Evolutionary conservation across 2,888 invertebrate species (phyloP).

Genomic region (Drosophila merina): DNA sequence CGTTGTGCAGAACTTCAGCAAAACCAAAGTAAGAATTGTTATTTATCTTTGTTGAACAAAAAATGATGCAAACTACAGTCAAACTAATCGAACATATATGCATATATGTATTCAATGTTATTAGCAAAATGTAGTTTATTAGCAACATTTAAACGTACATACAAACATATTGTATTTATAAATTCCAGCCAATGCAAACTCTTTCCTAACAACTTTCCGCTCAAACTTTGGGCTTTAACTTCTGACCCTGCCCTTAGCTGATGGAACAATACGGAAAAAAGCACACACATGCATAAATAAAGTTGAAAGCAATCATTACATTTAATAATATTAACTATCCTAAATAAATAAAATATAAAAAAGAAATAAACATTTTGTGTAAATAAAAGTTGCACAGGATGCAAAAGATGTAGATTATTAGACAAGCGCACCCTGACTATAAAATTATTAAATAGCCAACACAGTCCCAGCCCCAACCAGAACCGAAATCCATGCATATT

Average conservation of each 20-base stretch:
- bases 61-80: constrained; percentile 22
- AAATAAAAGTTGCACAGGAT: constrained; percentile 34
- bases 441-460: constrained; percentile 26
- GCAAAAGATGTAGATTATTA: constrained; percentile 30
- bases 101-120: constrained; percentile 44
- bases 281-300: constrained; percentile 14
- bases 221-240: not conserved
- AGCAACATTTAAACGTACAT: constrained; percentile 29
- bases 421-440: constrained; percentile 29
- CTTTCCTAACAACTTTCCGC: not conserved
- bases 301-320: constrained; percentile 76
- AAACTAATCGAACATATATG: constrained; percentile 40
- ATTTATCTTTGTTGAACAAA: constrained; percentile 39
- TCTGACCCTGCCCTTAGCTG: constrained; percentile 10
- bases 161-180: constrained; percentile 14
- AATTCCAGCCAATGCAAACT: constrained; percentile 32
- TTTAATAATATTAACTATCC: constrained; percentile 51
- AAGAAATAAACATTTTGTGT: constrained; percentile 39
- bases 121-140: constrained; percentile 44
- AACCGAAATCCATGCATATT: constrained; percentile 36
- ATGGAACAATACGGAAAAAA: constrained; percentile 16
- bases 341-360: not conserved
- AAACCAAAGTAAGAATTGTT: constrained; percentile 24
- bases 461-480: constrained; percentile 39
- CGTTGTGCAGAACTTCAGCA: constrained; percentile 7